Base-by-base conservation (phyloP, 2,888 invertebrate species). In the Limnephilus marmoratus region DNA sequence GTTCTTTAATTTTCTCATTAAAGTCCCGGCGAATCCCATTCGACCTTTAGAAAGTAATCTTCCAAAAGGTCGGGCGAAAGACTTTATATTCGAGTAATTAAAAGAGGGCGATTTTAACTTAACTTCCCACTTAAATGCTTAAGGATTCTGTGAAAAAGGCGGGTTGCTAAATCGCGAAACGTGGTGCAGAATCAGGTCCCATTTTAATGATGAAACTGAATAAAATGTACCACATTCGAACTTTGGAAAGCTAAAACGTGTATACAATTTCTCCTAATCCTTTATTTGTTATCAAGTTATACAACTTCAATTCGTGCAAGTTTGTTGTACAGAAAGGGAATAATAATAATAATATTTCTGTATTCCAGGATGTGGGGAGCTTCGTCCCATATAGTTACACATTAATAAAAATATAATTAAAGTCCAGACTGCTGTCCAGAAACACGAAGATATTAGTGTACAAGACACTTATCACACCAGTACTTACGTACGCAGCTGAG, bases 101-200 rank as follows among this genome's bases (percentile, higher is more conserved):
- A 91, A 91, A 91, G 53, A 83, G 37, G 29, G 86, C 5, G 34
- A 85, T 85, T 41, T 91, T 87, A 24, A 68, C 24, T 45, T 91
- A 91, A 91, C 91, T 91, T 91, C 86, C 87, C 91, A 91, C 91
- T 91, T 88, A 91, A 87, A 68, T 87, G 91, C 81, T 91, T 87
- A 91, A 86, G 91, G 81, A 24, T 29, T 37, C 87, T 29, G 31
- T 41, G 29, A 81, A 83, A 87, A 91, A 24, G 68, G 3, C 24
- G 68, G 24, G 18, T 68, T 7, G 5, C 18, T 68, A 68, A 68
- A 68, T 68, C 24, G 68, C 7, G 24, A 68, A 68, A 68, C 68
- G 68, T 24, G 68, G 9, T 9, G 24, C 2, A 68, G n/a, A 53
- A 53, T 53, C 68, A 18, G 24, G 68, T 18, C 24, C 24, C 68